Evolutionary conservation across 2,888 invertebrate species (phyloP), one percentile per base, ranked within the genome.

Genomic region (Auanema freiburgensis): DNA sequence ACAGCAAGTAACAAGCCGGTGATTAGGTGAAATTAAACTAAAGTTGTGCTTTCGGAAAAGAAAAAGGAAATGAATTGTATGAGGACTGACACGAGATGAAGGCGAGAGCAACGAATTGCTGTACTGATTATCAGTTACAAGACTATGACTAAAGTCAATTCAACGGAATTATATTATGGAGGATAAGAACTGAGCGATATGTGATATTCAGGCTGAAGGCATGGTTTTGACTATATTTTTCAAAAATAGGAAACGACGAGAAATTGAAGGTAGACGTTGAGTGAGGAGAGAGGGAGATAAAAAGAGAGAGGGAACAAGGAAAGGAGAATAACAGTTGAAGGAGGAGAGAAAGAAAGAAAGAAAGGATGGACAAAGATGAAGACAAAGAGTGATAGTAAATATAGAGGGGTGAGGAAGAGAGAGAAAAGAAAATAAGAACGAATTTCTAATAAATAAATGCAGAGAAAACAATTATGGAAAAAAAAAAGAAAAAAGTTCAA

Each of bases 51-150:
- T 61, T 54, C 33, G 8, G 8, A 33, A 33, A 16, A 43, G 33
- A 40, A 43, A n/a, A n/a, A n/a, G n/a, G n/a, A n/a, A n/a, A n/a
- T n/a, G n/a, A n/a, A n/a, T n/a, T n/a, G n/a, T n/a, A n/a, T n/a
- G n/a, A n/a, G n/a, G n/a, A n/a, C n/a, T n/a, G 11, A 60, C 18
- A 11, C 14, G 40, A 18, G 23, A 53, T 12, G 18, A 23, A 44
- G 4, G 46, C 14, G 58, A 16, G 54, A 54, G 18, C 21, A 21
- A 21, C 8, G 46, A 21, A 52, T n/a, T n/a, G n/a, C n/a, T n/a
- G n/a, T n/a, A 62, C 62, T 62, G 62, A 62, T 62, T 62, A 62
- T 62, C 62, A 62, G 62, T 62, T 62, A 62, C 62, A 51, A 24
- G 21, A 46, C 21, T 10, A 18, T 46, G 21, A 21, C 46, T 18